These are phyloP conservation scores for Cyclophora punctaria DNA, from an alignment of 2,888 invertebrate genomes.

Conservation along the genomic window DNA sequence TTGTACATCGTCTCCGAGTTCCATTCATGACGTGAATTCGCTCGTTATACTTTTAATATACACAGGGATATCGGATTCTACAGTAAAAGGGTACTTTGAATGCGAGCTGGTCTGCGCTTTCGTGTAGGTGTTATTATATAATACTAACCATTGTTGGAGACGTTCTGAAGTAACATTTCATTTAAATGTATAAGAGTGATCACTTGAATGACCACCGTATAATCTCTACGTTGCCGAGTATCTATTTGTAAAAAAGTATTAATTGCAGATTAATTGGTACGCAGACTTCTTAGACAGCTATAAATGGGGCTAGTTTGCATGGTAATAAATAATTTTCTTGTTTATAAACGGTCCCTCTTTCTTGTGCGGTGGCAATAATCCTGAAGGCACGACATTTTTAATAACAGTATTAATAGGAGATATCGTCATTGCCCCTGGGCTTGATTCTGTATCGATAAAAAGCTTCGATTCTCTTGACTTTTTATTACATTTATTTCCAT, in stretches of 20 bases:
- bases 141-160: constrained; percentile 40
- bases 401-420: constrained; percentile 60
- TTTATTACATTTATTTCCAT: no score
- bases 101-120: constrained; percentile 22
- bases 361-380: constrained; percentile 44
- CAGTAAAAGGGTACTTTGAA: constrained; percentile 28
- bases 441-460: constrained; percentile 7
- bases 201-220: not conserved
- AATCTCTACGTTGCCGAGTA: not conserved
- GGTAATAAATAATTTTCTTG: constrained; percentile 36
- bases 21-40: constrained; percentile 30
- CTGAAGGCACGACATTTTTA: constrained; percentile 46
- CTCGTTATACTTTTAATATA: constrained; percentile 36
- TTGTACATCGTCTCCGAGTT: constrained; percentile 14
- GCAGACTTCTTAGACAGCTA: constrained; percentile 29
- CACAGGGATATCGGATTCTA: constrained; percentile 38
- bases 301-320: constrained; percentile 24
- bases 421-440: constrained; percentile 37
- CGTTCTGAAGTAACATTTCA: constrained; percentile 28
- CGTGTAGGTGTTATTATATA: constrained; percentile 43
- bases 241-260: not conserved
- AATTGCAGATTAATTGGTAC: constrained; percentile 31
- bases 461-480: no score
- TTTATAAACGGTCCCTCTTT: constrained; percentile 36
- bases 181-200: constrained; percentile 15